Evolutionary conservation across 23 tunicate genomes (phyloP).

Genomic region (Botrylloides violaceus): DNA sequence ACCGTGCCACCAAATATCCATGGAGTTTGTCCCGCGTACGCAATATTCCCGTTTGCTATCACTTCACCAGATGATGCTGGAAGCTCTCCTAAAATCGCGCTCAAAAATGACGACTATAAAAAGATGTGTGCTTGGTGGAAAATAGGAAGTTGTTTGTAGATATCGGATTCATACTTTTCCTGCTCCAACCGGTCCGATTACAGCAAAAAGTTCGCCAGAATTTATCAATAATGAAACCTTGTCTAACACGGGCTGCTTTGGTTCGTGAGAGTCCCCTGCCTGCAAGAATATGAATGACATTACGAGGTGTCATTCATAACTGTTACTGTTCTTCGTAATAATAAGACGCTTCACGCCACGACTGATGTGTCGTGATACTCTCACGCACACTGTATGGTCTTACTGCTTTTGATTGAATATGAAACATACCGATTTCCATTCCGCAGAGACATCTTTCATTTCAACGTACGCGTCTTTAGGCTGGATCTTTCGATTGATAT

Average conservation of each 20-base stretch:
- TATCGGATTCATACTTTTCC: conserved; percentile 66
- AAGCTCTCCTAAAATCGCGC: conserved; percentile 52
- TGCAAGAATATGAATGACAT: not conserved
- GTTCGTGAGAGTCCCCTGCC: not conserved
- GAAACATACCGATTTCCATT: conserved; percentile 31
- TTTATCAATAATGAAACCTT: conserved; percentile 24
- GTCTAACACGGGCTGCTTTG: not conserved
- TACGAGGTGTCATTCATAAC: no score
- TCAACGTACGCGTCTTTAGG: not conserved
- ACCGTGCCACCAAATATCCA: conserved; percentile 63
- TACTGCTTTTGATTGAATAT: not conserved
- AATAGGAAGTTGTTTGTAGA: no score
- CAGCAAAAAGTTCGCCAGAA: conserved; percentile 29
- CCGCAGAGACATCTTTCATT: conserved; percentile 6
- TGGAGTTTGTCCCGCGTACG: conserved; percentile 51
- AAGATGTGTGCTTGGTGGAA: not conserved
- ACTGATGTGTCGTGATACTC: no score
- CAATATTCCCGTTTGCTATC: conserved; percentile 29
- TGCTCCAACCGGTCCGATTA: conserved; percentile 74
- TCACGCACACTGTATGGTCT: not conserved
- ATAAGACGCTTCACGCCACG: no score
- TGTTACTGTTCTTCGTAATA: no score
- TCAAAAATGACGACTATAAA: conserved; percentile 43
- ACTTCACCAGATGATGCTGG: conserved; percentile 31
- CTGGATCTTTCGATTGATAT: not conserved